A percentile compares a stretch with the other conserved stretches of the same genome.
These are phyloP conservation scores for Calycopis cecrops DNA, from an alignment of 1,140 invertebrate genomes.

Conservation along the genomic window DNA sequence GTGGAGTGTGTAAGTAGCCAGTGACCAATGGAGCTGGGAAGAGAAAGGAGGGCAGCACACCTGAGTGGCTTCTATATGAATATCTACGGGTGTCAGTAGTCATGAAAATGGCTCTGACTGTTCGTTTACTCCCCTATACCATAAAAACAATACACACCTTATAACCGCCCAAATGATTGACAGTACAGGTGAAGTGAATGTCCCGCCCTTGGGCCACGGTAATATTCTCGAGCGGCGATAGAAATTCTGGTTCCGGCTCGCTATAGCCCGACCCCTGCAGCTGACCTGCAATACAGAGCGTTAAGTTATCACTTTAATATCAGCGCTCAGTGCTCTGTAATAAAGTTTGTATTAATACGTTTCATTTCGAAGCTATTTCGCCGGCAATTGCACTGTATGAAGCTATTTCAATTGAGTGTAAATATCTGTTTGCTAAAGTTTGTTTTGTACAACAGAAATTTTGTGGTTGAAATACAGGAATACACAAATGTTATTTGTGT, in stretches of 20 bases:
- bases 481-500: too few relatives aligned
- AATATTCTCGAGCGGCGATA: slow-evolving; percentile 89
- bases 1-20: too few relatives aligned
- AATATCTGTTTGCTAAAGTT: slow-evolving; percentile 8
- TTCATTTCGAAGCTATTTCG: slow-evolving; percentile 26
- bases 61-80: too few relatives aligned
- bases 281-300: slow-evolving; percentile 50
- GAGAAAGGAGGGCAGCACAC: too few relatives aligned
- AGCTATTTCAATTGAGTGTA: slow-evolving; percentile 16
- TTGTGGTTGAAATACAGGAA: too few relatives aligned
- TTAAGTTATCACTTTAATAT: slow-evolving; percentile 49
- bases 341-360: slow-evolving; percentile 27
- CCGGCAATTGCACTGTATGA: too few relatives aligned
- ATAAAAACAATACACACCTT: slow-evolving; percentile 85
- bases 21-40: too few relatives aligned
- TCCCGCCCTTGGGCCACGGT: slow-evolving; percentile 91
- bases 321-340: slow-evolving; percentile 28
- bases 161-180: slow-evolving; percentile 89
- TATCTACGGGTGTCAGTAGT: too few relatives aligned
- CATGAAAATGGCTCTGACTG: too few relatives aligned
- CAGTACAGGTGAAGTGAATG: slow-evolving; percentile 90
- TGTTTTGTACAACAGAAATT: too few relatives aligned
- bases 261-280: slow-evolving; percentile 60
- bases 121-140: too few relatives aligned
- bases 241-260: slow-evolving; percentile 81